A percentile compares a stretch with the other conserved stretches of the same genome.
Conservation (phyloP, 2,888 invertebrate species). For the Philaethria dido region DNA sequence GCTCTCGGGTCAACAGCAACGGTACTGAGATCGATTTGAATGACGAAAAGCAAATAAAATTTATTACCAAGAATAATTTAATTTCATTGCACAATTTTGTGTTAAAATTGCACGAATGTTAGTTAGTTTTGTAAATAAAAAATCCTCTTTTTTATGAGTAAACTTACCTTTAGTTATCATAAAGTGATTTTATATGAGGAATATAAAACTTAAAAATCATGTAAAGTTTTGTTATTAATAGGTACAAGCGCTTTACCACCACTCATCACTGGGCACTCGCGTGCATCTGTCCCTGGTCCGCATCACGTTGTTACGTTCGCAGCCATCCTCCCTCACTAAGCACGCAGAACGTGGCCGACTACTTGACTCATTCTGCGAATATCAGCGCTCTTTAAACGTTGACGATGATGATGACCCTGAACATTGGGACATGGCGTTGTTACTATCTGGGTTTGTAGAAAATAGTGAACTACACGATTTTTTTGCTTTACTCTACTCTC, state of each 20-base stretch:
- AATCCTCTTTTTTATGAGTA: not conserved
- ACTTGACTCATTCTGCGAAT: constrained; percentile 90
- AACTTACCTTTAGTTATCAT: not conserved
- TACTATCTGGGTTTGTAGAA: constrained; percentile 86
- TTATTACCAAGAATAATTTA: constrained; percentile 8
- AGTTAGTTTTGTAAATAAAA: not conserved
- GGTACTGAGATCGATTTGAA: constrained; percentile 19
- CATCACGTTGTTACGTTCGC: constrained; percentile 87
- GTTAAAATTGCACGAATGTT: constrained; percentile 1
- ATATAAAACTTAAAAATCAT: not conserved
- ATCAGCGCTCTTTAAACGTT: constrained; percentile 86
- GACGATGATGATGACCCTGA: constrained; percentile 86
- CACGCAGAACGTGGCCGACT: constrained; percentile 86
- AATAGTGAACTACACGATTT: not conserved
- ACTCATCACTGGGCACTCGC: constrained; percentile 86
- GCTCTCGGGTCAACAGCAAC: constrained; percentile 19
- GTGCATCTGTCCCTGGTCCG: constrained; percentile 88
- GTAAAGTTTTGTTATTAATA: constrained; percentile 49
- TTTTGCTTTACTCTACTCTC: not conserved
- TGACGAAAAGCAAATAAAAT: constrained; percentile 23
- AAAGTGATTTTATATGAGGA: not conserved
- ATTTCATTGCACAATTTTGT: constrained; percentile 21
- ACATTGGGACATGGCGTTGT: constrained; percentile 92
- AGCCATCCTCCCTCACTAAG: constrained; percentile 85
- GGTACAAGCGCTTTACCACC: constrained; percentile 92